These are phyloP conservation scores for Dipodomys ordii DNA, from an alignment of 2,113 vertebrate genomes.

Conservation along the genomic window DNA sequence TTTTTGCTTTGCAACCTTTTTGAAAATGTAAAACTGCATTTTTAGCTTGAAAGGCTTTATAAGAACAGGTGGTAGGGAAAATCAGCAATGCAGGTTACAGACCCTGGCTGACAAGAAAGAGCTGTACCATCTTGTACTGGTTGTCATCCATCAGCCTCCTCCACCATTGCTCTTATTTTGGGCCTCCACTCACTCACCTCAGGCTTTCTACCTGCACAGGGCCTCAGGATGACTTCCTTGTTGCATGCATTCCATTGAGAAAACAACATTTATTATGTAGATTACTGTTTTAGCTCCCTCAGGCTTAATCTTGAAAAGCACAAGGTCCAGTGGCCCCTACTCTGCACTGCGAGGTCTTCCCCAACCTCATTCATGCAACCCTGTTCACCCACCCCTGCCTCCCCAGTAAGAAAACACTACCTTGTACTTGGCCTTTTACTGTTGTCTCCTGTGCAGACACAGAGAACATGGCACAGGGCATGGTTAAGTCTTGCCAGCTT, in stretches of 20 bases:
- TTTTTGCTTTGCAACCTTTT: background rate
- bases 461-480: background rate
- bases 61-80: background rate
- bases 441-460: background rate
- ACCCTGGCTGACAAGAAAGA: background rate
- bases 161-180: background rate
- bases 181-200: background rate
- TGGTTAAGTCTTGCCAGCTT: background rate
- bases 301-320: background rate
- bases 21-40: slow-evolving; percentile 12
- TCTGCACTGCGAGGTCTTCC: background rate
- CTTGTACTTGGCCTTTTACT: background rate
- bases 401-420: background rate
- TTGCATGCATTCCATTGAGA: background rate
- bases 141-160: background rate
- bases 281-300: background rate
- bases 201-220: background rate
- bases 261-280: background rate
- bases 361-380: background rate
- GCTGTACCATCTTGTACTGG: background rate
- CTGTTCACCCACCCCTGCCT: background rate
- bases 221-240: background rate
- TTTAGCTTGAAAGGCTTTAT: background rate
- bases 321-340: background rate
- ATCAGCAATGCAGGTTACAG: background rate